A percentile compares a stretch with the other conserved stretches of the same genome.
phyloP scores from a whole-genome alignment of 2,797 vertebrate species.

The Sternarchorhynchus goeldii region DNA sequence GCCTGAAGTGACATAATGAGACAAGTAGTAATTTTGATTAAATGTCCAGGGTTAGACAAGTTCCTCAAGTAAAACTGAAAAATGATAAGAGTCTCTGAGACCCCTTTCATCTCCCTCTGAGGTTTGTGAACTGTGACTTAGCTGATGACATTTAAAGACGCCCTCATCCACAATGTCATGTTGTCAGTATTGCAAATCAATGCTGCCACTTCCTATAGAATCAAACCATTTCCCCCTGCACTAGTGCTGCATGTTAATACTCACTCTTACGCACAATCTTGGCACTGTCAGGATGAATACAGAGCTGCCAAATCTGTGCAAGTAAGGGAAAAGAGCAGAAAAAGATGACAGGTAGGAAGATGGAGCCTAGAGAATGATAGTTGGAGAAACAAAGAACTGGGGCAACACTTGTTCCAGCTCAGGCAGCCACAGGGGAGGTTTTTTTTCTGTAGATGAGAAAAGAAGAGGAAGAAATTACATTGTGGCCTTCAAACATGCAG shows the following conservation, averaged over 20 bases:
- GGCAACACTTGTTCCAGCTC: slow-evolving; percentile 20
- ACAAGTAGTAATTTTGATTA: slow-evolving; percentile 41
- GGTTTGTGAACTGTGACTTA: slow-evolving; percentile 52
- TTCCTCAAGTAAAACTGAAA: slow-evolving; percentile 40
- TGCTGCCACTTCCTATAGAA: slow-evolving; percentile 60
- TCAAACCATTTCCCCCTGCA: slow-evolving; percentile 51
- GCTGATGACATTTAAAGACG: slow-evolving; percentile 51
- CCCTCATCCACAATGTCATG: slow-evolving; percentile 51
- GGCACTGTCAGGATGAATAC: slow-evolving; percentile 53
- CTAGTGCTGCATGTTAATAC: slow-evolving; percentile 55
- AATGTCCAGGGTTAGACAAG: slow-evolving; percentile 10
- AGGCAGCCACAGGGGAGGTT: not conserved
- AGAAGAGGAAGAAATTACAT: not conserved
- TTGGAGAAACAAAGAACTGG: slow-evolving; percentile 10
- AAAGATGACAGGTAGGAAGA: slow-evolving; percentile 10
- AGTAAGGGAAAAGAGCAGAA: slow-evolving; percentile 15
- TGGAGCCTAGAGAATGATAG: slow-evolving; percentile 5
- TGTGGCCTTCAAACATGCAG: not conserved
- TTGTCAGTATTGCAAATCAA: slow-evolving; percentile 55
- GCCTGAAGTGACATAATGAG: slow-evolving; percentile 1
- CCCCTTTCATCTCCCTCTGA: slow-evolving; percentile 18
- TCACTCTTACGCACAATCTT: slow-evolving; percentile 33
- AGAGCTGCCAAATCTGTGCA: slow-evolving; percentile 40
- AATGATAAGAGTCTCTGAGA: slow-evolving; percentile 26
- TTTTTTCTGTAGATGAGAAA: not conserved